Evolutionary conservation across 2,888 invertebrate genomes (phyloP).

Genomic region (Epistrophe grossulariae): DNA sequence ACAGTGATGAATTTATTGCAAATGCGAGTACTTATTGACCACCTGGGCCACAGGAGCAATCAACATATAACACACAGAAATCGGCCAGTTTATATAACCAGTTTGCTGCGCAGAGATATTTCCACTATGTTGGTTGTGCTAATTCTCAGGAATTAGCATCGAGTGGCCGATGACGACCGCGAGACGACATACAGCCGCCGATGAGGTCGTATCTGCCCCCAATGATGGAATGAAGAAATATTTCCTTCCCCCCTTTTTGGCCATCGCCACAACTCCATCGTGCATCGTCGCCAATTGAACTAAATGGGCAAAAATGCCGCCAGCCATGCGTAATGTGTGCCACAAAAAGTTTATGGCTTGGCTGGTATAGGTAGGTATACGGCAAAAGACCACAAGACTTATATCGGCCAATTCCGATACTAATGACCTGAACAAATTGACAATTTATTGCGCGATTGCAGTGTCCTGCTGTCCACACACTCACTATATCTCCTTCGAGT

Average conservation of each 20-base stretch:
- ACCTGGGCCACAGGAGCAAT: constrained; percentile 51
- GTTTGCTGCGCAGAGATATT: constrained; percentile 27
- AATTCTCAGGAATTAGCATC: constrained; percentile 69
- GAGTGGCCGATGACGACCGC: constrained; percentile 33
- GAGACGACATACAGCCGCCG: background rate
- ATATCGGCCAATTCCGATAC: constrained; percentile 75
- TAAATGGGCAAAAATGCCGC: constrained; percentile 65
- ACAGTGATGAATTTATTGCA: constrained; percentile 66
- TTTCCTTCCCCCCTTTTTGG: constrained; percentile 2
- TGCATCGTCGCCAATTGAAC: constrained; percentile 20
- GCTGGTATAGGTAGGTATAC: background rate
- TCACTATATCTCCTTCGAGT: constrained; percentile 9
- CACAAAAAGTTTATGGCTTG: constrained; percentile 22
- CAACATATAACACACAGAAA: constrained; percentile 24
- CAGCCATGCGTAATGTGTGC: constrained; percentile 68
- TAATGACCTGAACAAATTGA: constrained; percentile 77
- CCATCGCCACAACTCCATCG: background rate
- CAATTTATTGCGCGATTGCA: constrained; percentile 77
- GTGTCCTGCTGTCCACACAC: constrained; percentile 66
- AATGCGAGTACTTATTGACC: constrained; percentile 49
- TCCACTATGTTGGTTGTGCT: constrained; percentile 43
- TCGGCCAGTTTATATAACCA: constrained; percentile 42
- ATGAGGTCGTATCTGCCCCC: constrained; percentile 63
- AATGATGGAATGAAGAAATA: constrained; percentile 63
- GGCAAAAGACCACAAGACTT: constrained; percentile 61